Evolutionary conservation across 1,140 invertebrate species (phyloP).

Genomic region (Chironomus tepperi): DNA sequence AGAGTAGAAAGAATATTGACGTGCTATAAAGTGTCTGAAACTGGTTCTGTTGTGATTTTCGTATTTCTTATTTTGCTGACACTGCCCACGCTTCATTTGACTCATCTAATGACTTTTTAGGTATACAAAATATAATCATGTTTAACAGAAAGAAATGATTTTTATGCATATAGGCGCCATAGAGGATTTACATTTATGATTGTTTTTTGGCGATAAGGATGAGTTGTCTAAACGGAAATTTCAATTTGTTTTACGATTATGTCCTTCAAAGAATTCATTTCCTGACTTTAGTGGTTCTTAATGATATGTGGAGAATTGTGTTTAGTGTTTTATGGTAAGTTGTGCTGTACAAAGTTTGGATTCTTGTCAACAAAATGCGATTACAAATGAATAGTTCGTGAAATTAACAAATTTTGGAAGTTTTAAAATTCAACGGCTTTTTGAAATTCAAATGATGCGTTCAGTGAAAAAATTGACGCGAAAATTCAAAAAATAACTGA

Average conservation of each 20-base stretch:
- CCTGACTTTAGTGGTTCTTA: neutral
- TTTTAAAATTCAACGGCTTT: too few species aligned
- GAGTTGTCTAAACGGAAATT: neutral
- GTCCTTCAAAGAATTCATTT: neutral
- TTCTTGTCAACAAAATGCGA: too few species aligned
- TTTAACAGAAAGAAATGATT: neutral
- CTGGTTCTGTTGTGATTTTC: neutral
- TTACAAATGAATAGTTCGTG: too few species aligned
- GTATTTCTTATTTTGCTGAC: neutral
- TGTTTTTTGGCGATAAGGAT: neutral
- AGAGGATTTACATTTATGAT: neutral
- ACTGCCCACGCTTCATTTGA: neutral
- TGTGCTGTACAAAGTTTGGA: too few species aligned
- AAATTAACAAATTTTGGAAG: too few species aligned
- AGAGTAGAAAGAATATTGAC: neutral
- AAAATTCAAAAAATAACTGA: too few species aligned
- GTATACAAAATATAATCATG: too few species aligned
- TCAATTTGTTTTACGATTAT: neutral
- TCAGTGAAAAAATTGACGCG: too few species aligned
- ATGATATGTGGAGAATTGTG: too few species aligned
- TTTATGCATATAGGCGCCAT: neutral
- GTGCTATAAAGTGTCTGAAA: slow-evolving; percentile 12
- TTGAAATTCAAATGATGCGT: too few species aligned
- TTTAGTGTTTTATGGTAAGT: too few species aligned
- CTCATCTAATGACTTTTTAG: too few species aligned